Base-by-base conservation (phyloP, 2,797 vertebrate genomes). In the Arnoldichthys spilopterus region DNA sequence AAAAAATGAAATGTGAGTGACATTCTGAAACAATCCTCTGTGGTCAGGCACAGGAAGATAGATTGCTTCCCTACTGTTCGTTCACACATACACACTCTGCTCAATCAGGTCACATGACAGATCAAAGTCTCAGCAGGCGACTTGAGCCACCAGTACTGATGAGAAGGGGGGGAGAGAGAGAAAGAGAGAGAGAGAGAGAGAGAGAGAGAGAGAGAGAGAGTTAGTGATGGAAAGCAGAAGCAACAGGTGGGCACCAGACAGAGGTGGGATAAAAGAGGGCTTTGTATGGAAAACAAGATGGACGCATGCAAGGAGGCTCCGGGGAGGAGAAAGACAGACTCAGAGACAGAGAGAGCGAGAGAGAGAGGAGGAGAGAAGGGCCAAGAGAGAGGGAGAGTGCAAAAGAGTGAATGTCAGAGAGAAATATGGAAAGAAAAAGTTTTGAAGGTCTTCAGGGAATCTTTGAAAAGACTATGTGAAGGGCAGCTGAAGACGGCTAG, bases 171-270 rank as follows among this genome's bases (percentile, higher is more conserved):
- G 28, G 49, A 67, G 64, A 37, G 79, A 83, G 30, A 54, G 59
- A 61, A 22, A 45, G 32, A 49, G 49, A 28, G 18, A 68, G 34
- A 53, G 51, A 72, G 22, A 59, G 49, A 47, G 51, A 58, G 16
- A 4, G 22, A 40, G 43, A 26, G 45, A 43, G 28, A 24, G 59
- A 51, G 45, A 53, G 59, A 53, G 72, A 24, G 56, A 62, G 26
- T 11, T 51, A 73, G 67, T 90, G 89, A 91, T 88, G 84, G 87
- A 86, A 90, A 88, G 85, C 88, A 88, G 87, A 87, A 86, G 81
- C 88, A 91, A 91, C 89, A 91, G 91, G 91, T 93, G 90, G 88
- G 87, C 84, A 90, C 77, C 87, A 90, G 90, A 89, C 88, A 88
- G 78, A 82, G 78, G 22, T 2, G 28, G 74, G 86, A 91, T 88